Evolutionary conservation across 2,113 vertebrate genomes (phyloP).

Genomic region (Aphyosemion australe): DNA sequence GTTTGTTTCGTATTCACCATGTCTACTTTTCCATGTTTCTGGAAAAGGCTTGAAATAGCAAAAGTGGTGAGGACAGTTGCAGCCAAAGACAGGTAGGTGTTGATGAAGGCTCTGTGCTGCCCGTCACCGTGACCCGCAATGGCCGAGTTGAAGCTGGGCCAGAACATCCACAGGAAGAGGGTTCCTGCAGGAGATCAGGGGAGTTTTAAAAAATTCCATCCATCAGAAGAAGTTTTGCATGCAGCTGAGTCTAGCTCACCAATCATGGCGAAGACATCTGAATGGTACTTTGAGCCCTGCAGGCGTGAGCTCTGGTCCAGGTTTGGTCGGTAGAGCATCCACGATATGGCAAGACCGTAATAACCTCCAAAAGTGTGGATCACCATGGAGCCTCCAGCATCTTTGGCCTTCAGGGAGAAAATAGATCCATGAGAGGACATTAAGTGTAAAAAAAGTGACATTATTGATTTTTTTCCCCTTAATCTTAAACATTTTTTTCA

Average conservation of each 20-base stretch:
- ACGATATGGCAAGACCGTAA: conserved; percentile 91
- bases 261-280: conserved; percentile 94
- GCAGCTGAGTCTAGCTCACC: conserved; percentile 75
- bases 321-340: conserved; percentile 90
- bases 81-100: conserved; percentile 92
- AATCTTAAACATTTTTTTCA: too few species aligned
- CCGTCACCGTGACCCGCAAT: conserved; percentile 86
- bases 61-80: conserved; percentile 88
- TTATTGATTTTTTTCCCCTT: too few species aligned
- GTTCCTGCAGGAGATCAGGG: conserved; percentile 79
- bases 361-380: conserved; percentile 96
- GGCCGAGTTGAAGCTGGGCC: conserved; percentile 98
- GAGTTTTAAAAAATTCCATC: too few species aligned
- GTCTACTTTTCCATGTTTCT: conserved; percentile 92
- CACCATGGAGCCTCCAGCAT: conserved; percentile 97
- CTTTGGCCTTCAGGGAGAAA: conserved; percentile 83
- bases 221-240: too few species aligned
- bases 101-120: conserved; percentile 93
- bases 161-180: conserved; percentile 96
- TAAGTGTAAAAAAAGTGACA: too few species aligned
- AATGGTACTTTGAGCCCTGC: conserved; percentile 87
- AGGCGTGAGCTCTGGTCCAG: conserved; percentile 84
- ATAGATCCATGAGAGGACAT: neutral
- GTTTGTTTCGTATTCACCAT: conserved; percentile 81
- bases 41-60: conserved; percentile 88